These are phyloP conservation scores for Onychomys torridus DNA, from an alignment of 2,797 vertebrate species.

Conservation along the genomic window DNA sequence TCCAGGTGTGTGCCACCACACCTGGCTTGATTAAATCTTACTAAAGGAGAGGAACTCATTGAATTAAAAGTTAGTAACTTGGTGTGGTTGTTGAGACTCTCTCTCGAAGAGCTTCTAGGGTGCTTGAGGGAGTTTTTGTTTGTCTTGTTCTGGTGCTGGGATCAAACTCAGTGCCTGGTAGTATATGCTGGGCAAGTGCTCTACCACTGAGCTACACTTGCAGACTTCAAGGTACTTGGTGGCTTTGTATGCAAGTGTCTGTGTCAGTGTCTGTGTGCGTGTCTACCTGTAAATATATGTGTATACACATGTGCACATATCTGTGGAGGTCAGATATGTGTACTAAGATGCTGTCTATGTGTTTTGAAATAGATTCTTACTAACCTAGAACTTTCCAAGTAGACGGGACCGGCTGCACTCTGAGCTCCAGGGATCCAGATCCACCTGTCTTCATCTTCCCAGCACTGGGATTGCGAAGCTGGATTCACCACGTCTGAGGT, in stretches of 20 bases:
- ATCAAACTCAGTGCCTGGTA: not conserved
- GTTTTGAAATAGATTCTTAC: not conserved
- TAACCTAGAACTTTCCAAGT: not conserved
- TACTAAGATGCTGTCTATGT: not conserved
- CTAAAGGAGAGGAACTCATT: not conserved
- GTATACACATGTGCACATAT: not conserved
- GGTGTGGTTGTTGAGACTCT: not conserved
- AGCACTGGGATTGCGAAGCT: not conserved
- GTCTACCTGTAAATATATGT: not conserved
- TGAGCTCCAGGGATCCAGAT: not conserved
- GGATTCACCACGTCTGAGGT: not conserved
- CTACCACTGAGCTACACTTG: not conserved
- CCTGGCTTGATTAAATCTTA: not conserved
- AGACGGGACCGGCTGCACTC: not conserved
- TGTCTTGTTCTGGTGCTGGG: not conserved
- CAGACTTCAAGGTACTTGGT: not conserved
- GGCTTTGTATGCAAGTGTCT: not conserved
- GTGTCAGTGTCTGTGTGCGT: not conserved
- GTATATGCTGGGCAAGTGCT: not conserved
- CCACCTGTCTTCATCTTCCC: not conserved
- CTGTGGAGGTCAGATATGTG: not conserved
- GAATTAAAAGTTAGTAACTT: not conserved
- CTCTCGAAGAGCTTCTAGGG: not conserved
- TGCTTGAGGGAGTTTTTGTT: not conserved
- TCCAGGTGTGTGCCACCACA: not conserved